Evolutionary conservation across 2,888 invertebrate genomes (phyloP), one percentile per base, ranked within the genome.

Genomic region (Ethmia dodecea): DNA sequence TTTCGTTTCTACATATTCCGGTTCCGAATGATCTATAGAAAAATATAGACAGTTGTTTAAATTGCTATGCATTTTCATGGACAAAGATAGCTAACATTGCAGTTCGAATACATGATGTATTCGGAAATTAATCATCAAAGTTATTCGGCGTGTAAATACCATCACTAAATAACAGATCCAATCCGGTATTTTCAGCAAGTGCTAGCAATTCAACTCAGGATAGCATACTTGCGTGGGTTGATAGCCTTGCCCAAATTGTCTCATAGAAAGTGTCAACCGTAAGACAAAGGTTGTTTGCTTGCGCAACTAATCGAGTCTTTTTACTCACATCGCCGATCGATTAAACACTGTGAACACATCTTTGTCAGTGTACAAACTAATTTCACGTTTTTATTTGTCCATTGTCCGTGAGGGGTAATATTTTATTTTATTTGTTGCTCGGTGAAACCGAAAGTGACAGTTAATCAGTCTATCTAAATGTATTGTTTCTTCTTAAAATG

Each of bases 241-340:
- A 45, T 58, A 32, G 45, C 58, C 59, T 62, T 55, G 60, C 40
- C n/a, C 2, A 5, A 20, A 14, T 18, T 28, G 25, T 33, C 33
- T 29, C 47, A 47, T 57, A 59, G 60, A 63, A 58, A 60, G 56
- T 49, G 34, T 35, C 30, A 31, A 33, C 29, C 46, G 22, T 32
- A 15, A 30, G 25, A 38, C 37, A 38, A 38, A 33, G 32, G 30
- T 33, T 38, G 27, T 31, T 30, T 37, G 22, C 44, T 33, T 45
- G 40, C 48, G 42, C 43, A 34, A 39, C 43, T 45, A 50, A 43
- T 48, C 37, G 37, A 15, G 30, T 31, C 38, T 52, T 50, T 48
- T 38, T 36, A 39, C 36, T 33, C 35, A 37, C 49, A 9, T 20
- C 47, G 42, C 45, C 42, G 41, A 47, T 47, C 20, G 36, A 20